phyloP scores from a whole-genome alignment of 2,888 invertebrate species.

The Andricus curvator region DNA sequence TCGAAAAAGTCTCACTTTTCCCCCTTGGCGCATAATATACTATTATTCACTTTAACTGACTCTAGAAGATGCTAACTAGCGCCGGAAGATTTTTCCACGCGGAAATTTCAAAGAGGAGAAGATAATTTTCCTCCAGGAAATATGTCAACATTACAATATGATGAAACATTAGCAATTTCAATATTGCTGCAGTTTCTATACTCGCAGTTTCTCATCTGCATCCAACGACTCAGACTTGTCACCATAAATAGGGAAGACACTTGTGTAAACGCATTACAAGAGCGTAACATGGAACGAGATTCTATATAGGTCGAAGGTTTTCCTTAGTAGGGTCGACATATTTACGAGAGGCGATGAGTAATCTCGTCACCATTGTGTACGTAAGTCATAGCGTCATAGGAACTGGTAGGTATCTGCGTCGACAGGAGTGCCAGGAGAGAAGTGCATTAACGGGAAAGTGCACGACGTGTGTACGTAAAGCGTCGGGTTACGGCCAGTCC shows the following conservation, averaged over 20 bases:
- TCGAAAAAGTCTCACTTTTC: no score
- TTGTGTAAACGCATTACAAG: neutral
- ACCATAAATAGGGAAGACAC: neutral
- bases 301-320: conserved; percentile 8
- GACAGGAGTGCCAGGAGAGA: conserved; percentile 44
- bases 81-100: no score
- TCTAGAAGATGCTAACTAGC: no score
- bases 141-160: no score
- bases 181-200: no score
- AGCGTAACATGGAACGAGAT: neutral
- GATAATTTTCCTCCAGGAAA: no score
- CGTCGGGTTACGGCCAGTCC: conserved; percentile 63
- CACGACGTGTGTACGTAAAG: conserved; percentile 56
- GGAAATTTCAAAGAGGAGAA: no score
- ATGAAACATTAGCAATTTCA: no score
- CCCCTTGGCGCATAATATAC: no score
- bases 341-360: conserved; percentile 61
- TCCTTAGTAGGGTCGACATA: conserved; percentile 45
- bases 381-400: conserved; percentile 39
- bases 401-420: conserved; percentile 47
- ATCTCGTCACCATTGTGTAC: conserved; percentile 53
- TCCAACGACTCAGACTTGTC: neutral
- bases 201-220: neutral
- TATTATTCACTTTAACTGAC: no score
- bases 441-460: conserved; percentile 56